Conservation (phyloP, 2,888 invertebrate species). For the Rhimphoctona megacephalus region DNA sequence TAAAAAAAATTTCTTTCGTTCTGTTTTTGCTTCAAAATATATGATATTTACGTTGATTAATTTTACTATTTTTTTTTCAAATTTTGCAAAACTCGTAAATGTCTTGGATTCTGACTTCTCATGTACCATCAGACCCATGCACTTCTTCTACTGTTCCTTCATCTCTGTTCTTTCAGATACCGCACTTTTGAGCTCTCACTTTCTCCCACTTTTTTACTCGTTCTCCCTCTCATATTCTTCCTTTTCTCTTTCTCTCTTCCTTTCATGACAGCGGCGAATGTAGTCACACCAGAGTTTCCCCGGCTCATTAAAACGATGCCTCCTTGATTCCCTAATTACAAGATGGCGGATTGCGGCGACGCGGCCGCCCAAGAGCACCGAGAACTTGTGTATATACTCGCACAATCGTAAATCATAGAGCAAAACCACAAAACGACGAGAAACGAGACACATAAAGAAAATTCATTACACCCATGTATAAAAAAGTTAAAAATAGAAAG, state of each 20-base stretch:
- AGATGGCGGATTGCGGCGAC: slow-evolving; percentile 81
- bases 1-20: slow-evolving; percentile 47
- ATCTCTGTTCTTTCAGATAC: neutral
- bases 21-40: slow-evolving; percentile 46
- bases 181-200: neutral
- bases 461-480: neutral
- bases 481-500: neutral
- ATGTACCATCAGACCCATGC: neutral
- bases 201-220: neutral
- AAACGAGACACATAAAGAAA: neutral
- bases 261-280: slow-evolving; percentile 37
- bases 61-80: slow-evolving; percentile 6
- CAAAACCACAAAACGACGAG: slow-evolving; percentile 19
- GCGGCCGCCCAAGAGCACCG: slow-evolving; percentile 76
- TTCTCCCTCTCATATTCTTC: slow-evolving; percentile 12
- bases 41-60: too few species aligned
- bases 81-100: neutral
- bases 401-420: slow-evolving; percentile 10
- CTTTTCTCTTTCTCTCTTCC: slow-evolving; percentile 15
- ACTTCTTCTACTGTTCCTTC: neutral
- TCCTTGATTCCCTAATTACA: slow-evolving; percentile 83
- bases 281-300: slow-evolving; percentile 66
- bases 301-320: slow-evolving; percentile 83
- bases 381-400: slow-evolving; percentile 6
- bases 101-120: neutral